These are phyloP conservation scores for Ormia ochracea DNA, from an alignment of 2,888 invertebrate species.

Conservation along the genomic window DNA sequence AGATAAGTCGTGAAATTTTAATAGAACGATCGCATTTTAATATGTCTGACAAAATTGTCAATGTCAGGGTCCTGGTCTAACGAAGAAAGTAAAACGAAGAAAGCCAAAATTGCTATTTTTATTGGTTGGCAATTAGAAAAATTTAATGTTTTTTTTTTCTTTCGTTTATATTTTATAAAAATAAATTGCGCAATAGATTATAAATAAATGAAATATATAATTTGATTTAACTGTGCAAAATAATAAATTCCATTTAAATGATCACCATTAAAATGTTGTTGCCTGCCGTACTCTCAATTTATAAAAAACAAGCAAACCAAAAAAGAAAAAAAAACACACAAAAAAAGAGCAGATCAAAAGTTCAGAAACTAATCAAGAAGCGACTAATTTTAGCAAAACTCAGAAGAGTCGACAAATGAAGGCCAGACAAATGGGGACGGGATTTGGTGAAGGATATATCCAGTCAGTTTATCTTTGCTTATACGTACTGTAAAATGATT, in stretches of 20 bases:
- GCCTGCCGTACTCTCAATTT: background rate
- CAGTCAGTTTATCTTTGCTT: background rate
- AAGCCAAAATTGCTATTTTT: background rate
- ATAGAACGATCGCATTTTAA: no score
- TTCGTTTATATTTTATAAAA: background rate
- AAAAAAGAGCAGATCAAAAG: conserved; percentile 53
- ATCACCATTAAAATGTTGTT: background rate
- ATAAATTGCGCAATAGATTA: conserved; percentile 58
- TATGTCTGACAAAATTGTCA: conserved; percentile 31
- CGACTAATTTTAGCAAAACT: conserved; percentile 32
- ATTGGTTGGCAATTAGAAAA: background rate
- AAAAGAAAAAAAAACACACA: no score
- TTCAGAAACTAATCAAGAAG: conserved; percentile 48
- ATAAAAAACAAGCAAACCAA: no score
- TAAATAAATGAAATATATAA: conserved; percentile 36
- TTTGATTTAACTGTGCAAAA: background rate
- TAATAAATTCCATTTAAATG: background rate
- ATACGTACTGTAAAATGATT: conserved; percentile 71
- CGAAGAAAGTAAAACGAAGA: no score
- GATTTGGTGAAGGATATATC: background rate
- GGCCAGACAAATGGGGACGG: background rate
- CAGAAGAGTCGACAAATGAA: background rate
- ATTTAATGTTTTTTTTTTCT: conserved; percentile 30
- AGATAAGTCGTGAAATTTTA: no score
- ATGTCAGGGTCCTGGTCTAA: conserved; percentile 52